Base-by-base conservation (phyloP, 2,797 vertebrate genomes). In the Botia almorhae region DNA sequence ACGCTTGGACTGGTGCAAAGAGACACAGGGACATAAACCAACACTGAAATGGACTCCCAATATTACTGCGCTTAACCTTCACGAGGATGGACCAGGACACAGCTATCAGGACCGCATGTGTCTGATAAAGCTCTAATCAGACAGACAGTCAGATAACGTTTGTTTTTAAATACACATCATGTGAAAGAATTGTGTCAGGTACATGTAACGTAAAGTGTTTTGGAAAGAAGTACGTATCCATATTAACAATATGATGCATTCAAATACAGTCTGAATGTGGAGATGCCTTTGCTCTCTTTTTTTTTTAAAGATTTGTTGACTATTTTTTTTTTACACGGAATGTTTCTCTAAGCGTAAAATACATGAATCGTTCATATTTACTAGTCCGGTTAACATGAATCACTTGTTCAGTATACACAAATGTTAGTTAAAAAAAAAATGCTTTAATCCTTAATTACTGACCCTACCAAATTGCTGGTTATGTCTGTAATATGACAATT, bases 21-120 rank as follows among this genome's bases (percentile, higher is more conserved):
- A 91, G 88, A 89, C 89, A 87, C 85, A 85, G 87, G 89, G 90
- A 91, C 88, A 90, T 86, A 89, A 89, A 91, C 89, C 89, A 89
- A 87, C 87, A 90, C 87, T 80, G 87, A 90, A 89, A 89, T 89
- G 63, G 81, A 91, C 91, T 91, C 89, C 91, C 89, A 89, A 69
- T 76, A 87, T 88, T 85, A 86, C 85, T 89, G 84, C 46, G 64
- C 53, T 82, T 55, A 74, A 75, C 72, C 74, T 69, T 80, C 81
- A 84, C 48, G 64, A 11, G 58, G 83, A 82, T 16, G 19, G 82
- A 86, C 82, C 86, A 85, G 83, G 89, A 84, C 82, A 79, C 84
- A 90, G 88, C 90, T 53, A 11, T 5, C 87, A 80, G 90, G 85
- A 91, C 86, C 82, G 87, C 85, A 85, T 87, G 43, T 43, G 89